A percentile compares a stretch with the other conserved stretches of the same genome.
phyloP scores from a whole-genome alignment of 1,140 invertebrate genomes.

The Dendroctonus valens region DNA sequence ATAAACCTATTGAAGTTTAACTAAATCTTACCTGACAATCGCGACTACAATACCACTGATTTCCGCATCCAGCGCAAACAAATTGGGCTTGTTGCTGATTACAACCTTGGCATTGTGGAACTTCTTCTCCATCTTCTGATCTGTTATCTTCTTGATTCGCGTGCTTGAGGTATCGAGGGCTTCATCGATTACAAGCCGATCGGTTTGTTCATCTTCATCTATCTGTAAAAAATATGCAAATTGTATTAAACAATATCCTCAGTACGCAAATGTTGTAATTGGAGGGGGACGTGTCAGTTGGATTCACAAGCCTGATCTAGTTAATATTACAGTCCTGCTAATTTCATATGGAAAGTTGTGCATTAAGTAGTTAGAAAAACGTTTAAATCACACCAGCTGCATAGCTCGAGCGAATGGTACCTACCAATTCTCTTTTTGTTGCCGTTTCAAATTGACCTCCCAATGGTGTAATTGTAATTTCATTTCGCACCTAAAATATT shows the following conservation, averaged over 20 bases:
- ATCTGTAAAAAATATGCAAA: not conserved
- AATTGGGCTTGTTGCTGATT: conserved; percentile 74
- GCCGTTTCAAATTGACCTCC: conserved; percentile 42
- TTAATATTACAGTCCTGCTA: too few species aligned
- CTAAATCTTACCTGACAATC: conserved; percentile 72
- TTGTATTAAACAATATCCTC: not conserved
- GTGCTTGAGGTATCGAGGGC: conserved; percentile 50
- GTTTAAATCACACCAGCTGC: too few species aligned
- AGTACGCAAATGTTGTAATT: not conserved
- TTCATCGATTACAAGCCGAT: conserved; percentile 65
- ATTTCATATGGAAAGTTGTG: too few species aligned
- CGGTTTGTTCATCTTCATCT: conserved; percentile 55
- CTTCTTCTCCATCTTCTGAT: conserved; percentile 52
- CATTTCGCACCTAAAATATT: conserved; percentile 47
- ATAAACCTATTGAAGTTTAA: not conserved
- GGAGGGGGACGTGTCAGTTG: not conserved
- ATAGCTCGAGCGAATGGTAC: not conserved
- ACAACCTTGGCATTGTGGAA: conserved; percentile 78
- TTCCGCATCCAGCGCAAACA: conserved; percentile 81
- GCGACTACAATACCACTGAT: conserved; percentile 87
- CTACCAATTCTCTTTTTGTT: conserved; percentile 37
- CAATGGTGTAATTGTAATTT: conserved; percentile 62
- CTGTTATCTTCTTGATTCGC: conserved; percentile 45
- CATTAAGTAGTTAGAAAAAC: too few species aligned
- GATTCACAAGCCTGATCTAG: too few species aligned